Conservation (phyloP, 1,140 invertebrate species). For the Brachionus paranguensis region DNA sequence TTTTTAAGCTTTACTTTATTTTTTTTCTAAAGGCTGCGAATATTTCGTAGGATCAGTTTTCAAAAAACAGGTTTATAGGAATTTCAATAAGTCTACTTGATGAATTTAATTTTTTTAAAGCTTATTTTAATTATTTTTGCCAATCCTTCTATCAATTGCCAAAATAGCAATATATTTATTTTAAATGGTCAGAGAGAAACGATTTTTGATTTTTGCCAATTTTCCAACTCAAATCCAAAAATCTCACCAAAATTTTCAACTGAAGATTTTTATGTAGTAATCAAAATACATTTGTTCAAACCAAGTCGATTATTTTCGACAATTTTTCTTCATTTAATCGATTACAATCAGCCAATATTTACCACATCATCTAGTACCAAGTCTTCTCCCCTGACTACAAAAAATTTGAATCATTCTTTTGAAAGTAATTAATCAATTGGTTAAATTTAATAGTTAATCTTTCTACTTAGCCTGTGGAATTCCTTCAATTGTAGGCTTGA, state of each 20-base stretch:
- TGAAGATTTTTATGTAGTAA: background rate
- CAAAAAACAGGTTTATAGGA: background rate
- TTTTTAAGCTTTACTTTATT: background rate
- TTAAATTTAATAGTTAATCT: background rate
- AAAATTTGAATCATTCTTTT: background rate
- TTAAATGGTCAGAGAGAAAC: background rate
- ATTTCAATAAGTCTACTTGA: background rate
- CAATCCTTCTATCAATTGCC: background rate
- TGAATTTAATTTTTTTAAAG: background rate
- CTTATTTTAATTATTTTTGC: background rate
- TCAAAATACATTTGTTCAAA: background rate
- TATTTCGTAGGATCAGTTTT: slow-evolving; percentile 2
- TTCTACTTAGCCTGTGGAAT: background rate
- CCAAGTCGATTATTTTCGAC: background rate
- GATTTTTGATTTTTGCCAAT: background rate
- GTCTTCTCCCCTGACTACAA: background rate
- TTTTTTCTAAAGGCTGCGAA: background rate
- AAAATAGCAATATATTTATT: background rate
- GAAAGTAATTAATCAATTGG: background rate
- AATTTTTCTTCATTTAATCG: background rate
- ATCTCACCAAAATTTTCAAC: background rate
- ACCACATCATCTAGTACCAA: background rate
- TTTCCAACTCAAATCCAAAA: background rate
- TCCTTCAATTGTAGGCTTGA: background rate
- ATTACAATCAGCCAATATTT: background rate